Conservation (phyloP, 2,113 vertebrate species). For the Hassar affinis region DNA sequence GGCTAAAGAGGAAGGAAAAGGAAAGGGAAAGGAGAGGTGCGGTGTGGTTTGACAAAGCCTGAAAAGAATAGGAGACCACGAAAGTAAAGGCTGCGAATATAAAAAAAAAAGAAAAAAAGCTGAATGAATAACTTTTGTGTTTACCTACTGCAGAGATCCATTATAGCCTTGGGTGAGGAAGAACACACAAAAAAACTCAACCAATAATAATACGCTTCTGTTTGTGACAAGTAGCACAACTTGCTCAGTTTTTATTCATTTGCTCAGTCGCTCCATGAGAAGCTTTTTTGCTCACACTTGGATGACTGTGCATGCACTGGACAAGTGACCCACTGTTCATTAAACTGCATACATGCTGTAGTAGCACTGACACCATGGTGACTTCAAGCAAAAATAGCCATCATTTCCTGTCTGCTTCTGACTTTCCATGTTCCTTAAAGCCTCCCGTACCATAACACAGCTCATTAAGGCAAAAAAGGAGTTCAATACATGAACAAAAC, state of each 20-base stretch:
- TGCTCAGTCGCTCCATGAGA: not conserved
- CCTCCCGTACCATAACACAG: not conserved
- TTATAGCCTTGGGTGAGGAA: constrained; percentile 19
- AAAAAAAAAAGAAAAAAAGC: not conserved
- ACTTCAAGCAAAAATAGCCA: constrained; percentile 67
- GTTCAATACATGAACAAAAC: not conserved
- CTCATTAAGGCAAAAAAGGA: not conserved
- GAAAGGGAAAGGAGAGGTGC: constrained; percentile 52
- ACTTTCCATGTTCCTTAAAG: constrained; percentile 24
- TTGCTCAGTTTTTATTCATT: not conserved
- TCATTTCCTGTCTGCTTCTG: constrained; percentile 56
- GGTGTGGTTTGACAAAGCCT: constrained; percentile 35
- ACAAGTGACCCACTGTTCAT: constrained; percentile 56
- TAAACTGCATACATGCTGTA: constrained; percentile 43
- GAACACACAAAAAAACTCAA: constrained; percentile 24
- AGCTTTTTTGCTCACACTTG: not conserved
- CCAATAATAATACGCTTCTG: not conserved
- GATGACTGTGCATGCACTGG: constrained; percentile 20
- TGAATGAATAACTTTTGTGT: constrained; percentile 24
- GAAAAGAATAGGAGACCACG: not conserved
- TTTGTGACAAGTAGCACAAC: not conserved
- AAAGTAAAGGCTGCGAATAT: not conserved
- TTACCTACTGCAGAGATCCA: constrained; percentile 31
- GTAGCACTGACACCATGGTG: constrained; percentile 51
- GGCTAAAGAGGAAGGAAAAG: constrained; percentile 57